Base-by-base conservation (phyloP, 35 echinoderm and acorn worm species). In the Ptychodera flava region DNA sequence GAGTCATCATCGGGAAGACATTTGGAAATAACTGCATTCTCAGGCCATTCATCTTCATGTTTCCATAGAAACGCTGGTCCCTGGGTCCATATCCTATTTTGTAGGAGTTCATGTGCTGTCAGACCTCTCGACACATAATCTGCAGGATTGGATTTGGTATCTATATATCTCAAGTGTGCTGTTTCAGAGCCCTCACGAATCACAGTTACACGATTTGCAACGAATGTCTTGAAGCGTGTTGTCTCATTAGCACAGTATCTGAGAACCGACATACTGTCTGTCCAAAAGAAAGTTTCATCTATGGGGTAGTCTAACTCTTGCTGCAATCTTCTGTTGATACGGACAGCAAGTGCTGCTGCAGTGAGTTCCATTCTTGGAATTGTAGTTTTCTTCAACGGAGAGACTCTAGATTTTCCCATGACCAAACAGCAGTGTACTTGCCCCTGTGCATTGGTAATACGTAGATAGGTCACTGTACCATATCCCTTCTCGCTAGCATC, bases 401-500 rank as follows among this genome's bases (percentile, higher is more conserved):
- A 33, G 14, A 85, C 36, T 85, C 77, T 78, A 0, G 81, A n/a
- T n/a, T 89, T 90, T 1, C 88, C 88, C 0, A 79, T 85, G 16
- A 90, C 22, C 16, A 90, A 95, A 79, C 78, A 45, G 53, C 78
- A 85, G 29, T 79, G 31, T 1, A 90, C 35, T 35, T 83, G 1
- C 10, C 92, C 81, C 31, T 86, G 79, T 16, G 78, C 1, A 29
- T 90, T 90, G 1, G 16, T 85, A 15, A 87, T 33, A 34, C 34
- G 31, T 28, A 90, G 34, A 34, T 87, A 94, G 15, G 92, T 53
- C 0, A 78, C 81, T 75, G 83, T 85, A 6, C 88, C 89, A 88
- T 91, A 94, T 15, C 37, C 92, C 35, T 38, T 34, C 16, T 94
- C 89, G 31, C 84, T 85, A 29, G 90, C 90, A 92, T 95, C 93